A percentile compares a stretch with the other conserved stretches of the same genome.
phyloP scores from a whole-genome alignment of 1,140 invertebrate genomes.

The Drosophila malerkotliana region DNA sequence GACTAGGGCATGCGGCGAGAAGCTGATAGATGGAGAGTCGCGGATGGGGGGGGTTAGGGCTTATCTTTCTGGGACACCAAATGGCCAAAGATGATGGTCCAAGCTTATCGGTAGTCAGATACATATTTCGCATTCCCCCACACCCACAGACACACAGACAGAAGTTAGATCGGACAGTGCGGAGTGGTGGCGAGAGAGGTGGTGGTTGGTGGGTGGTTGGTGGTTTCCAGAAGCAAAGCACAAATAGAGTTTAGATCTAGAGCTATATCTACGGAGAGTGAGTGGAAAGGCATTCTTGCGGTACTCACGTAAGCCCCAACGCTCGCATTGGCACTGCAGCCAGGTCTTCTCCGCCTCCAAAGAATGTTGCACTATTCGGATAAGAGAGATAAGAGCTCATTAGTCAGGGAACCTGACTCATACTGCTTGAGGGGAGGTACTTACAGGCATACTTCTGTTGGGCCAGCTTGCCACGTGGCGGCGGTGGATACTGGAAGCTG shows the following conservation, averaged over 20 bases:
- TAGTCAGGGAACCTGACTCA: not conserved
- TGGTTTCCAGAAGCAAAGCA: conserved; percentile 36
- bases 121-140: conserved; percentile 16
- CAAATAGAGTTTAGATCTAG: conserved; percentile 24
- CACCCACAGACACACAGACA: conserved; percentile 14
- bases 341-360: conserved; percentile 94
- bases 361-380: conserved; percentile 89
- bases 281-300: conserved; percentile 1
- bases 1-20: conserved; percentile 33
- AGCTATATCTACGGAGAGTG: conserved; percentile 24
- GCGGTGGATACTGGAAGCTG: conserved; percentile 95
- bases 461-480: conserved; percentile 85
- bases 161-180: conserved; percentile 42
- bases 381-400: conserved; percentile 8
- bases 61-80: conserved; percentile 25
- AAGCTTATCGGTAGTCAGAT: conserved; percentile 29
- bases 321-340: conserved; percentile 94
- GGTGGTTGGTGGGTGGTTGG: not conserved
- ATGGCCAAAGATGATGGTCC: conserved; percentile 29
- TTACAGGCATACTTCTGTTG: conserved; percentile 88
- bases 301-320: conserved; percentile 90
- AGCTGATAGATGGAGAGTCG: conserved; percentile 11
- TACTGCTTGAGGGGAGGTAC: conserved; percentile 65
- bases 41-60: not conserved
- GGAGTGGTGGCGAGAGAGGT: conserved; percentile 3